Percentiles rank a stretch among this genome's conserved stretches.
Conservation (phyloP, 1,140 invertebrate species). For the Cyrtorhinus lividipennis region DNA sequence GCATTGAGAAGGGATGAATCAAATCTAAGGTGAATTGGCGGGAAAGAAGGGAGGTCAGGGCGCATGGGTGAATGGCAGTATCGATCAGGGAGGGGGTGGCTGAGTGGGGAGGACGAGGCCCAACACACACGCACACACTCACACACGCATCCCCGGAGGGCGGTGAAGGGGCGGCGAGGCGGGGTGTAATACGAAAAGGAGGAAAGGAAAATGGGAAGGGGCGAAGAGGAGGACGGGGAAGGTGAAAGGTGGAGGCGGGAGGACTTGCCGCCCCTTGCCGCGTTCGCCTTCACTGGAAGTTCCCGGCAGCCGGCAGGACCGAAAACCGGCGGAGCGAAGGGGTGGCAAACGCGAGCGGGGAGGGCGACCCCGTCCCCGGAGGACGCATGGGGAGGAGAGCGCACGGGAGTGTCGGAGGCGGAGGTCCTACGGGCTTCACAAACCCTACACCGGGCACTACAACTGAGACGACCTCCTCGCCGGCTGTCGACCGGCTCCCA, state of each 20-base stretch:
- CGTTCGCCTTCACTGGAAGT: neutral
- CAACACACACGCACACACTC: neutral
- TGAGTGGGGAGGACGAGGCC: constrained; percentile 11
- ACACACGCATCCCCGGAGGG: neutral
- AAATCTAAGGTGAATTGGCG: constrained; percentile 23
- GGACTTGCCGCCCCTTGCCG: neutral
- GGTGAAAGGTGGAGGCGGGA: too few species aligned
- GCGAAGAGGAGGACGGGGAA: constrained; percentile 4
- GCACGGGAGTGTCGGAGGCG: neutral
- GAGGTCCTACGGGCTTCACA: neutral
- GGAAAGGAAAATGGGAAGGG: constrained; percentile 12
- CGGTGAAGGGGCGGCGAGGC: neutral
- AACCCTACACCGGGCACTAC: constrained; percentile 14
- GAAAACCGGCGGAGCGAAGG: neutral
- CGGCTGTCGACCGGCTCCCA: constrained; percentile 14
- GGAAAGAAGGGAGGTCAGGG: constrained; percentile 14
- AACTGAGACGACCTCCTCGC: constrained; percentile 25
- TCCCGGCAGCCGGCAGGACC: too few species aligned
- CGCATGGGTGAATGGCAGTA: constrained; percentile 20
- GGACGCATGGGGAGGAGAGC: neutral
- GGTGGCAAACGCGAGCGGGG: neutral
- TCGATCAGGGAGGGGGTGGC: constrained; percentile 16
- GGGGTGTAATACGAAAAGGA: constrained; percentile 14
- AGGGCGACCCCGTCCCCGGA: neutral
- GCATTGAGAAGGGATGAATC: too few species aligned